Conservation (phyloP, 1,140 invertebrate genomes). For the Fopius arisanus region DNA sequence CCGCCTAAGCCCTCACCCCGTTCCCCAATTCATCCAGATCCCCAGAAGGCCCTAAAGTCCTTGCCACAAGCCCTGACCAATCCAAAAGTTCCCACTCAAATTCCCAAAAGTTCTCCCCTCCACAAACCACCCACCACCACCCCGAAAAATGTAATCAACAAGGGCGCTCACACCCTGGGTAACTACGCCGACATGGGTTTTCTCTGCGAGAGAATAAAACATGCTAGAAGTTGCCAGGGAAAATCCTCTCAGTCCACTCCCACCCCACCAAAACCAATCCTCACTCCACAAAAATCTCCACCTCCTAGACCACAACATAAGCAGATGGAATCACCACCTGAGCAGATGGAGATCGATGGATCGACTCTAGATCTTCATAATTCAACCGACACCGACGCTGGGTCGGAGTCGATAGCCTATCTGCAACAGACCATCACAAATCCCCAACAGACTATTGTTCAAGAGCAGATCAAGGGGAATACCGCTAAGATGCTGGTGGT, state of each 20-base stretch:
- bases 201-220: not conserved
- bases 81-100: not conserved
- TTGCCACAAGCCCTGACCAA: not conserved
- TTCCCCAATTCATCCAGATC: conserved; percentile 6
- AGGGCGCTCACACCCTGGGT: not conserved
- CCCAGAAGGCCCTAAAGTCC: not conserved
- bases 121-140: not conserved
- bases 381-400: conserved; percentile 19
- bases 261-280: conserved; percentile 45
- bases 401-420: conserved; percentile 48
- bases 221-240: not conserved
- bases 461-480: conserved; percentile 65
- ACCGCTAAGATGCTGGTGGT: conserved; percentile 80
- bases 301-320: conserved; percentile 32
- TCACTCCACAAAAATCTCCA: conserved; percentile 21
- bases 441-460: conserved; percentile 53
- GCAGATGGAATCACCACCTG: not conserved
- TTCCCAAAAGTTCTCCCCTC: not conserved
- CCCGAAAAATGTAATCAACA: not conserved
- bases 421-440: conserved; percentile 55
- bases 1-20: not conserved
- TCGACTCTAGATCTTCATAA: conserved; percentile 29
- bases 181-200: not conserved
- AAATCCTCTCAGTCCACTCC: not conserved
- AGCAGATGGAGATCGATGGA: conserved; percentile 12